These are phyloP conservation scores for Holocentrus rufus DNA, from an alignment of 2,797 vertebrate genomes.

Conservation along the genomic window DNA sequence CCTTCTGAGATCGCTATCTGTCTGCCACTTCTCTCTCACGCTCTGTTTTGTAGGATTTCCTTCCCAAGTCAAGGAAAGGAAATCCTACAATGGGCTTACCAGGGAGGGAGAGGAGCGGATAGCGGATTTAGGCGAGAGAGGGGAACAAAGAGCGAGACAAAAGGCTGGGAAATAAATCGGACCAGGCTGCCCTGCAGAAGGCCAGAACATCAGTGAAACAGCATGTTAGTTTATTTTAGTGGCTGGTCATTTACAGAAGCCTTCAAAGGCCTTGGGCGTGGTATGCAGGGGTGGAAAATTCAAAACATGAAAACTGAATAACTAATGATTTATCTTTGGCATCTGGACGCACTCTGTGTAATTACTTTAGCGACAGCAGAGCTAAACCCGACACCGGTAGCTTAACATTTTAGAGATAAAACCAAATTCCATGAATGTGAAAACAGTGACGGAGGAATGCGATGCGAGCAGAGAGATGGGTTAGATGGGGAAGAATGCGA, in stretches of 20 bases:
- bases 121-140: conserved; percentile 18
- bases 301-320: neutral
- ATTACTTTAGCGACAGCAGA: neutral
- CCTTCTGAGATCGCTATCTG: conserved; percentile 39
- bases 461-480: too few relatives aligned
- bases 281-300: neutral
- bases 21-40: conserved; percentile 45
- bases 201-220: neutral
- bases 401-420: neutral
- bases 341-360: neutral
- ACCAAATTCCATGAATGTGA: neutral
- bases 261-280: neutral
- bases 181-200: neutral
- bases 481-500: conserved; percentile 1
- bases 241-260: neutral
- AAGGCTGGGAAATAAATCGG: neutral
- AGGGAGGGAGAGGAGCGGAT: conserved; percentile 12
- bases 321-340: neutral
- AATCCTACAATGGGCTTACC: conserved; percentile 34
- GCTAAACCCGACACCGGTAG: neutral
- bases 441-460: neutral
- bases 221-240: neutral
- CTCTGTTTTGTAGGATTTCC: conserved; percentile 32
- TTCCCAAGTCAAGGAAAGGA: conserved; percentile 27
- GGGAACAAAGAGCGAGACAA: conserved; percentile 11